phyloP scores from a whole-genome alignment of 2,888 invertebrate genomes.

The Tenthredo distinguenda region DNA sequence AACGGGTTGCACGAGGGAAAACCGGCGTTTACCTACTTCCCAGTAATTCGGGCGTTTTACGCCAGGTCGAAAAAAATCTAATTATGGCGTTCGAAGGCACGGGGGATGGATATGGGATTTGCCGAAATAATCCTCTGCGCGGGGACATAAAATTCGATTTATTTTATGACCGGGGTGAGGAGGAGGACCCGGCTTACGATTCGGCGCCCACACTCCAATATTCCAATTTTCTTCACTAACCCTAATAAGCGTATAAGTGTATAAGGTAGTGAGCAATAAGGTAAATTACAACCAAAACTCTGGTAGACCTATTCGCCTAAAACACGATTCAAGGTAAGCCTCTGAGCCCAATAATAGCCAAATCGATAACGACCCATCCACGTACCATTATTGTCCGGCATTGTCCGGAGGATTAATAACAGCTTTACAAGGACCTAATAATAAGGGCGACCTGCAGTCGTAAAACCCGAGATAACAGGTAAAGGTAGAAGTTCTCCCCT shows the following conservation, averaged over 20 bases:
- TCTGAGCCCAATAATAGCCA: conserved; percentile 64
- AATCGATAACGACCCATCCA: conserved; percentile 71
- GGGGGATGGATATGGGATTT: neutral
- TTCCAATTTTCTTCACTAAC: conserved; percentile 28
- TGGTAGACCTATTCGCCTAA: neutral
- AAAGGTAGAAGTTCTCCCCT: neutral
- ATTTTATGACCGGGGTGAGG: neutral
- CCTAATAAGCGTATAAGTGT: conserved; percentile 26
- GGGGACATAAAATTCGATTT: conserved; percentile 16
- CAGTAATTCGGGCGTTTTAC: neutral
- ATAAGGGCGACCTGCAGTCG: conserved; percentile 2
- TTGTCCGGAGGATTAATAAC: conserved; percentile 65
- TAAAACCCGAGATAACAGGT: conserved; percentile 37
- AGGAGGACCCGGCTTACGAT: neutral
- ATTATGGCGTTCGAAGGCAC: conserved; percentile 53
- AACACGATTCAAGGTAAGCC: conserved; percentile 43
- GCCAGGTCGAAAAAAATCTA: neutral
- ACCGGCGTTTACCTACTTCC: neutral
- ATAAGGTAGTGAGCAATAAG: neutral
- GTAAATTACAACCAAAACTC: neutral
- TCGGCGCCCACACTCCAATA: conserved; percentile 30
- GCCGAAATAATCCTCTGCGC: conserved; percentile 19
- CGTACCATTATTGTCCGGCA: conserved; percentile 62
- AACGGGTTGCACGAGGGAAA: neutral
- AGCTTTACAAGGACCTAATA: conserved; percentile 63